These are phyloP conservation scores for Ditula angustiorana DNA, from an alignment of 2,888 invertebrate genomes.

Conservation along the genomic window DNA sequence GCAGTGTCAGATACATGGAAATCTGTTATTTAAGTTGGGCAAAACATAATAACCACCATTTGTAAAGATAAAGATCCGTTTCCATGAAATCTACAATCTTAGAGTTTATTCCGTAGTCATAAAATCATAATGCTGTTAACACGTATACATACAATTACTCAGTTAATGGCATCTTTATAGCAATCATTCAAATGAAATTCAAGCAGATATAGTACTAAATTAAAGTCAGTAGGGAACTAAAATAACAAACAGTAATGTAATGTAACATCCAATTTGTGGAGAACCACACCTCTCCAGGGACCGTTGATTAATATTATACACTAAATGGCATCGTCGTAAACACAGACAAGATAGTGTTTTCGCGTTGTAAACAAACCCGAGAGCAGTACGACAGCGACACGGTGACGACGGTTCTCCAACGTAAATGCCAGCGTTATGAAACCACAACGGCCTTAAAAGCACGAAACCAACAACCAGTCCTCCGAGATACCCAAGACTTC, in stretches of 20 bases:
- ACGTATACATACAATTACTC: conserved; percentile 1
- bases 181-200: background rate
- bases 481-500: conserved; percentile 51
- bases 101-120: conserved; percentile 38
- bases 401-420: conserved; percentile 61
- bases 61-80: conserved; percentile 45
- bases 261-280: background rate
- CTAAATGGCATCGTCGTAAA: conserved; percentile 30
- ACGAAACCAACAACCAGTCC: conserved; percentile 52
- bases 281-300: background rate
- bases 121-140: conserved; percentile 31
- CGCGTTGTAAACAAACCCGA: conserved; percentile 51
- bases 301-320: conserved; percentile 12
- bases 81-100: conserved; percentile 43
- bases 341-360: conserved; percentile 34
- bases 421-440: conserved; percentile 72
- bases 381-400: conserved; percentile 58
- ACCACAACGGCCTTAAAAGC: conserved; percentile 58
- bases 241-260: background rate
- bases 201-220: background rate
- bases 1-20: conserved; percentile 62
- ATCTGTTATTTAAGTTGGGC: conserved; percentile 52
- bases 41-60: conserved; percentile 56
- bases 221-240: background rate
- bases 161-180: background rate